Base-by-base conservation (phyloP, 1,140 invertebrate species). In the Bombyx mori region DNA sequence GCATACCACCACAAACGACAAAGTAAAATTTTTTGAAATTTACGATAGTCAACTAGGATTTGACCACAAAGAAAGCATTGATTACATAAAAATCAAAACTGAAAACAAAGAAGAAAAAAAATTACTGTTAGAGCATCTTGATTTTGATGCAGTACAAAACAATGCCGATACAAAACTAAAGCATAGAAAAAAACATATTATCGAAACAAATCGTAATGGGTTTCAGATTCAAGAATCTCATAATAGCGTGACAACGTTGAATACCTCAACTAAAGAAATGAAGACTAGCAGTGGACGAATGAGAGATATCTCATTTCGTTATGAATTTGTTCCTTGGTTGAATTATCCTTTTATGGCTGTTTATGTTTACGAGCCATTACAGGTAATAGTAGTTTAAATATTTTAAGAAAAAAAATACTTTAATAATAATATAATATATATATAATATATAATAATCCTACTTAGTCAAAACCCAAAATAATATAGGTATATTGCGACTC, bases 1-100 rank as follows among this genome's bases (percentile, higher is more conserved):
- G 26, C 26, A 35, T 35, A 35, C 26, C 26, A 75, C 71, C 8
- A 35, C 54, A 22, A 64, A 76, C 44, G 80, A 86, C 52, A 80
- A 67, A 65, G 73, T 86, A 54, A 83, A 75, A 44, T 83, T 86
- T 61, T 86, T 86, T 60, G 80, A 86, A 67, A 67, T 82, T 10
- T 83, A 82, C 69, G 82, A 86, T 50, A 74, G 53, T 35, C 61
- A 80, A 64, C 43, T 10, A 55, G 7, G 49, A 46, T 47, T 47
- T 47, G 46, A n/a, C 46, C 26, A 35, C 26, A 35, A 35, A 35
- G 26, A 35, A 5, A 35, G 26, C 26, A 5, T 35, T 35, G 26
- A 35, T 35, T 35, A 35, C 26, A 2, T 3, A 35, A 35, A 35
- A 35, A 35, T 35, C 26, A 35, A 35, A 35, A 35, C 26, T 5